Base-by-base conservation (phyloP, 2,888 invertebrate genomes). In the Lithosia quadra region DNA sequence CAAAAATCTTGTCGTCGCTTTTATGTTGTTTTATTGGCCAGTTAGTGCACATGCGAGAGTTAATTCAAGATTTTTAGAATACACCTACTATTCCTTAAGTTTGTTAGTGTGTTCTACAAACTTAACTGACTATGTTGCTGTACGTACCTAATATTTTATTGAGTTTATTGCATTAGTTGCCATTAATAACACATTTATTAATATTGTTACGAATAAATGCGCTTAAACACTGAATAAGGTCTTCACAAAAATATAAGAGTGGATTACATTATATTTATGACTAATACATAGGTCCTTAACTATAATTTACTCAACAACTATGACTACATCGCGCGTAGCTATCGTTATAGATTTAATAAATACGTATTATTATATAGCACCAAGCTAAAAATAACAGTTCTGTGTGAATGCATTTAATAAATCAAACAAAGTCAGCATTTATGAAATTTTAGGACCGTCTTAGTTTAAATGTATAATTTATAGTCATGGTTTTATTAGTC, bases 331-430 rank as follows among this genome's bases (percentile, higher is more conserved):
- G 78, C 80, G 75, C 65, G 69, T 68, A 68, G 69, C 69, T 72
- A 69, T 66, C 63, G 67, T 76, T 74, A 73, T 65, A 69, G 59
- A 75, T 76, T 76, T 79, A 72, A 71, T 55, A 15, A 65, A 2
- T 28, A 28, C 28, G 64, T 79, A 82, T 34, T 21, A 24, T 60
- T 65, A 59, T 75, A 83, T 84, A 85, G 85, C 85, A 85, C 85
- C 85, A 80, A 80, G 80, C 85, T 79, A 82, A 80, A 80, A 77
- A 77, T 69, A 77, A 78, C 67, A 68, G 61, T 68, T 76, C 24
- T 66, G 43, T 55, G 57, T 73, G 71, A 72, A 68, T 67, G 82
- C 70, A 68, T 28, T 28, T 28, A 28, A 28, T 67, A 65, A 69
- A 65, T 69, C 60, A 73, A 60, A 64, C 53, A 60, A 74, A 67